Evolutionary conservation across 2,797 vertebrate species (phyloP).

Genomic region (Thaleichthys pacificus): DNA sequence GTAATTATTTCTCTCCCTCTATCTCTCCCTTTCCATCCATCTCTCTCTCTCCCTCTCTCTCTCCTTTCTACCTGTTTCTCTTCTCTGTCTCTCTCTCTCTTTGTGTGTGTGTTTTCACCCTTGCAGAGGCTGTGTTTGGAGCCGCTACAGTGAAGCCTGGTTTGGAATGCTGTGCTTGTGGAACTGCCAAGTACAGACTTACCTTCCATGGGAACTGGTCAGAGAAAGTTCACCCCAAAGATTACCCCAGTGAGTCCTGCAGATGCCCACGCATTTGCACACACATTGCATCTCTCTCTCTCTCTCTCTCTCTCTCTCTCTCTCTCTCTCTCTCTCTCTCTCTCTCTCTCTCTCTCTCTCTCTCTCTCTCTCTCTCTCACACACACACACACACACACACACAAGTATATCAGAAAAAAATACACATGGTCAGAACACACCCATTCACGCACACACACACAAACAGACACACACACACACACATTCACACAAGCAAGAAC

Average conservation of each 20-base stretch:
- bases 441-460: conserved; percentile 13
- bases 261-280: background rate
- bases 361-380: background rate
- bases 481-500: background rate
- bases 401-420: background rate
- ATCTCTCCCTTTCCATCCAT: conserved; percentile 25
- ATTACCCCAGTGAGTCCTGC: conserved; percentile 90
- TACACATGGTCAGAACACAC: too few species aligned
- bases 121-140: conserved; percentile 76
- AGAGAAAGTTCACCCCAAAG: conserved; percentile 92
- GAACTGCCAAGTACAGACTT: conserved; percentile 95
- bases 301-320: background rate
- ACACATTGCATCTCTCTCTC: background rate
- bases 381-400: conserved; percentile 13
- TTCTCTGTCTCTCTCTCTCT: background rate
- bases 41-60: background rate
- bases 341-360: background rate
- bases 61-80: background rate
- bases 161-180: conserved; percentile 92
- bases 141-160: conserved; percentile 80
- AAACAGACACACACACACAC: conserved; percentile 12
- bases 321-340: background rate
- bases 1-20: background rate
- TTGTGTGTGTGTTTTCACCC: conserved; percentile 11
- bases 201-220: conserved; percentile 98